Evolutionary conservation across 2,888 invertebrate genomes (phyloP), one percentile per base, ranked within the genome.

Genomic region (Cancer borealis): DNA sequence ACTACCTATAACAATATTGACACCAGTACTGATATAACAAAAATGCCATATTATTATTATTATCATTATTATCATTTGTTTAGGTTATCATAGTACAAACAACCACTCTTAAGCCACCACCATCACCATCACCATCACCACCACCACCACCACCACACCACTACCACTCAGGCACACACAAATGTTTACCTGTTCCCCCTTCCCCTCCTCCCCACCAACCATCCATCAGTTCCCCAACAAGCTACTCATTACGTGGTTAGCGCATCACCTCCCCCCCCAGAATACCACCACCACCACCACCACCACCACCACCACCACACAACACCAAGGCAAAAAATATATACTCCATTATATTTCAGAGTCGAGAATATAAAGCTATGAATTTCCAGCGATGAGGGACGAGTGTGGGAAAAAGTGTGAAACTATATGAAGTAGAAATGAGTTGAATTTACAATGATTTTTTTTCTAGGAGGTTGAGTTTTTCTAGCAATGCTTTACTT

Each of bases 341-440:
- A 4, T 6, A 14, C n/a, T 73, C 4, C 21, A 79, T 12, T 30
- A 12, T 6, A 30, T 30, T 79, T 79, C 30, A 5, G 14, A 79
- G 79, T 66, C 14, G 21, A 66, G n/a, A 66, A 66, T n/a, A 66
- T 14, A 8, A 8, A 21, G 66, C 6, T 30, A 79, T 79, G 79
- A 79, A 10, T 79, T 79, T 79, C 79, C 79, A 26, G 79, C 12
- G 79, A 30, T 79, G 79, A 30, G 10, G 79, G 26, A 79, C 30
- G 79, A 30, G 46, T 8, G 88, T 88, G 88, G 21, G 46, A 88
- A 46, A 88, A 49, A 88, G 88, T 47, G 89, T 88, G 39, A 88
- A 45, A 21, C n/a, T 21, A 39, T 17, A 39, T 47, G 21, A 89
- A 12, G n/a, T 3, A 12, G 47, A 26, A 4, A 46, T 3, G 46